These are phyloP conservation scores for Ageneiosus marmoratus DNA, from an alignment of 2,113 vertebrate genomes.

Conservation along the genomic window DNA sequence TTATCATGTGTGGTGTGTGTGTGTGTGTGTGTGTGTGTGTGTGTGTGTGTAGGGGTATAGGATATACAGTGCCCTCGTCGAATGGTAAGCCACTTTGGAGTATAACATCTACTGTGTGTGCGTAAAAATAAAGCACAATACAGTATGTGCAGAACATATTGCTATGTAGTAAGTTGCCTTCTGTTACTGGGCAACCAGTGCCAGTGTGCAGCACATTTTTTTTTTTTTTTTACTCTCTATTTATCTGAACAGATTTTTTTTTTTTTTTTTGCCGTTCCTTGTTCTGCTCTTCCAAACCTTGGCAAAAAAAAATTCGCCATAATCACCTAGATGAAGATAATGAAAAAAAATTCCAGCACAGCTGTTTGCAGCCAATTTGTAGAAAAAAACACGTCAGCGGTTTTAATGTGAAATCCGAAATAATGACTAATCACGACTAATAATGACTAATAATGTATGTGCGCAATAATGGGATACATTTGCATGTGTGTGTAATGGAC, in stretches of 20 bases:
- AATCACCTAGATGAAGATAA: not conserved
- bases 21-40: too few species aligned
- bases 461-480: not conserved
- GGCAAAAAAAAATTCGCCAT: not conserved
- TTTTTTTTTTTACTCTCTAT: not conserved
- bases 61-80: too few species aligned
- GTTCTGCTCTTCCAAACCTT: not conserved
- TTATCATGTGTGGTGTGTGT: too few species aligned
- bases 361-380: not conserved
- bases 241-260: not conserved
- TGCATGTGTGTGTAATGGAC: not conserved
- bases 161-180: conserved; percentile 1
- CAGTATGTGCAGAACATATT: not conserved
- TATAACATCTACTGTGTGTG: not conserved
- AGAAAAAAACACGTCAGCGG: not conserved
- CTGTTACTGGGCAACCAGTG: conserved; percentile 21
- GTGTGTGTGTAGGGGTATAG: too few species aligned
- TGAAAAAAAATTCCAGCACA: not conserved
- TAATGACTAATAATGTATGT: not conserved
- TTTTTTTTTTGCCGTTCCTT: not conserved
- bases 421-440: not conserved
- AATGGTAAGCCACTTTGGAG: not conserved
- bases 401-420: not conserved
- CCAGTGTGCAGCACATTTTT: not conserved
- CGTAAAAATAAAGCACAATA: not conserved